phyloP scores from a whole-genome alignment of 1,140 invertebrate genomes.

The Drosophila arawakana region DNA sequence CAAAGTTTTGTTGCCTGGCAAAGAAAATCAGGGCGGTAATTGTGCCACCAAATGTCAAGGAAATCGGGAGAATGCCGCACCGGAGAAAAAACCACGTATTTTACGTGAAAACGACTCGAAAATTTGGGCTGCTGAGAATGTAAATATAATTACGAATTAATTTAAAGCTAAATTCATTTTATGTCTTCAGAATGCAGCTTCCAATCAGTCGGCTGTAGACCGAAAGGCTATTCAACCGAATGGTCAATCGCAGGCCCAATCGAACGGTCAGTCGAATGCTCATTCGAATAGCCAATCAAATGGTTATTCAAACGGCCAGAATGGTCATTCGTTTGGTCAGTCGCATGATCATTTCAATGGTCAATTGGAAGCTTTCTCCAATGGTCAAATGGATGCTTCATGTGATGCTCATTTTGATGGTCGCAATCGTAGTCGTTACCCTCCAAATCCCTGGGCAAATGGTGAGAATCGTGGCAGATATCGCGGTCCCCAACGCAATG shows the following conservation, averaged over 20 bases:
- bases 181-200: not conserved
- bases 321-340: not conserved
- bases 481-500: slow-evolving; percentile 86
- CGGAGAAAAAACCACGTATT: not conserved
- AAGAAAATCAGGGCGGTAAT: not conserved
- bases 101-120: not conserved
- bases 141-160: not conserved
- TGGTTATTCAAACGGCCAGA: not conserved
- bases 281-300: not conserved
- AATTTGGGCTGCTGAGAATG: not conserved
- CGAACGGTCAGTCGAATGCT: too few species aligned
- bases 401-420: too few species aligned
- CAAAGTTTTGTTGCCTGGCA: not conserved
- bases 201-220: not conserved
- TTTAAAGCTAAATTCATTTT: too few species aligned
- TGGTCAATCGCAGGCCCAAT: too few species aligned
- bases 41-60: not conserved
- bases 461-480: slow-evolving; percentile 3
- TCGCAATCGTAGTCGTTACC: not conserved
- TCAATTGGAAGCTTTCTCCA: too few species aligned
- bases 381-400: too few species aligned
- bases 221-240: too few species aligned
- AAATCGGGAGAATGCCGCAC: not conserved
- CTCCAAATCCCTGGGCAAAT: not conserved
- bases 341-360: not conserved